Evolutionary conservation across 2,797 vertebrate species (phyloP), one percentile per base, ranked within the genome.

Genomic region (Heliangelus exortis): DNA sequence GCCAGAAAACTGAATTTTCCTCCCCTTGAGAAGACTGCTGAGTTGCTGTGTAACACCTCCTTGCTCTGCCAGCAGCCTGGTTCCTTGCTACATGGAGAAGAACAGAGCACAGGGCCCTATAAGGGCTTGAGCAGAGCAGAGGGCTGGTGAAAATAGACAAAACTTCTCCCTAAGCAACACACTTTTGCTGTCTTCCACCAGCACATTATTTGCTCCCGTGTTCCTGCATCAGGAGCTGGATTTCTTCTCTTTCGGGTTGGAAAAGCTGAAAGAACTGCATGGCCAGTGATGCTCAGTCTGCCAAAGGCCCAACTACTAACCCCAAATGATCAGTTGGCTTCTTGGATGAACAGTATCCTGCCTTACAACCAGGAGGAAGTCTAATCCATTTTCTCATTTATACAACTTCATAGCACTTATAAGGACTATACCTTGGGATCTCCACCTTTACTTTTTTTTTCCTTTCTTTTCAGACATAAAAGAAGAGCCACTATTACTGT

Each of bases 1-100:
- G 25, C 9, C 51, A 86, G 43, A 80, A 81, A 80, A 90, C 39
- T 12, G 45, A 41, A 55, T 51, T 73, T 72, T 76, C 43, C 22
- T 34, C 20, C 23, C n/a, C 11, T 78, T 66, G 51, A 58, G 29
- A 62, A 53, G 58, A 66, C 23, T 0, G 1, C 48, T 73, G 58
- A 45, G 41, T n/a, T 0, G 0, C 66, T 75, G 7, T n/a, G 34
- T 39, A 58, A 61, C 10, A 10, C 21, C 54, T 36, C 31, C 48
- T 83, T 51, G 22, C 48, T 68, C 20, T 33, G 15, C 25, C 7
- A 11, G 53, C 31, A 76, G 65, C 41, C 29, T 39, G 9, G 39
- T 31, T 87, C 72, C 23, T 67, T 33, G 29, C 12, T 50, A 58
- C 3, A 0, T 4, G 43, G 31, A 73, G 39, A 65, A 73, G 15